A percentile compares a stretch with the other conserved stretches of the same genome.
Conservation (phyloP, 2,113 vertebrate genomes). For the Struthio camelus region DNA sequence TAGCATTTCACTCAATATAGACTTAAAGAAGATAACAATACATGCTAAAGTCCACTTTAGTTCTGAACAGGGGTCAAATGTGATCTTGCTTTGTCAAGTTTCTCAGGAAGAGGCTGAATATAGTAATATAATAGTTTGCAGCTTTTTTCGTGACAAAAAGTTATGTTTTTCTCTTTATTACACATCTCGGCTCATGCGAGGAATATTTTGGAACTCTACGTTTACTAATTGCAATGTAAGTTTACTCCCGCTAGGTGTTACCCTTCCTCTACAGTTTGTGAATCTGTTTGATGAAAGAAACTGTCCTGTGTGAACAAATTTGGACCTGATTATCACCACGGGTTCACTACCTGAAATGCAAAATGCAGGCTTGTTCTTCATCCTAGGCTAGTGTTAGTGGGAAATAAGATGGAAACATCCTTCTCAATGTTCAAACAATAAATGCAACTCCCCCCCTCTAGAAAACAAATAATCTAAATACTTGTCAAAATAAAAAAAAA, state of each 20-base stretch:
- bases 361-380: not conserved
- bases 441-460: accelerated
- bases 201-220: not conserved
- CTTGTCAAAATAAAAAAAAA: not conserved
- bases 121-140: not conserved
- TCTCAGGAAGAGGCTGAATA: not conserved
- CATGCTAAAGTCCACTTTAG: not conserved
- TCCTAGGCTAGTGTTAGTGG: not conserved
- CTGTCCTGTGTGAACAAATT: not conserved
- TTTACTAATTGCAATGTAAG: not conserved
- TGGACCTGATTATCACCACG: not conserved
- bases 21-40: not conserved
- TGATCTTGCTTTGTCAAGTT: not conserved
- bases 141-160: not conserved
- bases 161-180: not conserved
- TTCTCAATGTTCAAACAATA: not conserved
- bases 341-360: not conserved
- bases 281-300: not conserved
- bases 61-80: not conserved
- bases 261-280: slow-evolving; percentile 44
- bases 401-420: not conserved
- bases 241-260: slow-evolving; percentile 67
- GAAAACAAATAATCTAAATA: not conserved
- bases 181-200: not conserved
- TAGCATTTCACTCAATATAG: not conserved